Evolutionary conservation across 2,888 invertebrate species (phyloP), one percentile per base, ranked within the genome.

Genomic region (Galerucella pusilla): DNA sequence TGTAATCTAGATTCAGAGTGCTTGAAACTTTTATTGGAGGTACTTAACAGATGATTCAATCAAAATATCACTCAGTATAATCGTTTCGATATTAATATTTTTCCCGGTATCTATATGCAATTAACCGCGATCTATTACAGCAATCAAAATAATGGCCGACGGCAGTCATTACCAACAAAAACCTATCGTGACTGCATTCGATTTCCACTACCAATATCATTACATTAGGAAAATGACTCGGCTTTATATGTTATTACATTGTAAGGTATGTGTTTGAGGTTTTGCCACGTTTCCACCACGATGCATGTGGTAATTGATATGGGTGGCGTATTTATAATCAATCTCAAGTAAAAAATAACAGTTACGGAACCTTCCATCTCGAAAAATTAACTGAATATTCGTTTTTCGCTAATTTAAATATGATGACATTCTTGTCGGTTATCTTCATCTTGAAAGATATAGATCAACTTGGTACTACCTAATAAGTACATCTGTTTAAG

Each of bases 181-280:
- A 85, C 85, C 84, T 86, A 85, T 85, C 86, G 86, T 86, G 86
- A 85, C 86, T 85, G 85, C 85, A 85, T 85, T 85, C 85, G 84
- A 85, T 84, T 84, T 84, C 81, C 81, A 83, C 78, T 80, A 74
- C 75, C 77, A 78, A 81, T 79, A 73, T 80, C 81, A 80, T 81
- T 81, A 79, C 61, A 77, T 76, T 64, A 59, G 71, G 74, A 74
- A 78, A 74, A 77, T 75, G 66, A 69, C 54, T 64, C 65, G 66
- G 61, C 61, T 73, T 63, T 42, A 73, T 70, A 42, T 66, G 49
- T 52, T 69, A 69, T 75, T 61, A 75, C 35, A 65, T 16, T 11
- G 20, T 20, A 72, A 35, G 42, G 72, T 72, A 35, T 71, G 52
- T 71, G 46, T 74, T 71, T 66, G 61, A 57, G 16, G 16, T 68